Evolutionary conservation across 2,113 vertebrate genomes (phyloP).

Genomic region (Gulo gulo): DNA sequence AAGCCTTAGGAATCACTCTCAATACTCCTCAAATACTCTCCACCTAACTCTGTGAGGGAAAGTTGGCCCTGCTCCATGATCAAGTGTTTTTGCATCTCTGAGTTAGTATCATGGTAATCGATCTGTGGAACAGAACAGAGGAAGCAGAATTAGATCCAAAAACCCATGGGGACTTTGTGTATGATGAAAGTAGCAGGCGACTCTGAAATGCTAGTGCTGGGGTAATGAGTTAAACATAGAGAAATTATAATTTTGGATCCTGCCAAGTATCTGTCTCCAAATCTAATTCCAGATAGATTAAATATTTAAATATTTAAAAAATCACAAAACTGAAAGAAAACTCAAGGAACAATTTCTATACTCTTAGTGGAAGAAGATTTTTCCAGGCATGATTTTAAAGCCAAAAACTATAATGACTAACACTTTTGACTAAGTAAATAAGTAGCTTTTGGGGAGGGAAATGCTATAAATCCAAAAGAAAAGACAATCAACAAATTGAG

Average conservation of each 20-base stretch:
- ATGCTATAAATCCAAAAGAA: slow-evolving; percentile 6
- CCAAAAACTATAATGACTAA: neutral
- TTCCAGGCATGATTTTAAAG: slow-evolving; percentile 32
- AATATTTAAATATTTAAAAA: neutral
- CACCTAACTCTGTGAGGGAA: neutral
- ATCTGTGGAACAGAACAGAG: neutral
- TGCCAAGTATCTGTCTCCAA: neutral
- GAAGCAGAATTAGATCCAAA: neutral
- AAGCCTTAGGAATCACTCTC: neutral
- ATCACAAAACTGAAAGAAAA: slow-evolving; percentile 12
- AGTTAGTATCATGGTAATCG: neutral
- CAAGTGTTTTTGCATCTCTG: neutral
- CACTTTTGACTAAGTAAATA: neutral
- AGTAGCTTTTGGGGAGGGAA: neutral
- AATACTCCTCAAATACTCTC: neutral
- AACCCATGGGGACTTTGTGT: neutral
- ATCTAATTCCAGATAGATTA: neutral
- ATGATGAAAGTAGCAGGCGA: neutral
- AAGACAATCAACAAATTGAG: neutral
- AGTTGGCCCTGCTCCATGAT: neutral
- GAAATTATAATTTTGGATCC: neutral
- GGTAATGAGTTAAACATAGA: neutral
- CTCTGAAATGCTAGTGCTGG: neutral
- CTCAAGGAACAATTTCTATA: neutral
- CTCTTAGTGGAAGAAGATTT: neutral